Conservation (phyloP, 2,797 vertebrate species). For the Coendou prehensilis region DNA sequence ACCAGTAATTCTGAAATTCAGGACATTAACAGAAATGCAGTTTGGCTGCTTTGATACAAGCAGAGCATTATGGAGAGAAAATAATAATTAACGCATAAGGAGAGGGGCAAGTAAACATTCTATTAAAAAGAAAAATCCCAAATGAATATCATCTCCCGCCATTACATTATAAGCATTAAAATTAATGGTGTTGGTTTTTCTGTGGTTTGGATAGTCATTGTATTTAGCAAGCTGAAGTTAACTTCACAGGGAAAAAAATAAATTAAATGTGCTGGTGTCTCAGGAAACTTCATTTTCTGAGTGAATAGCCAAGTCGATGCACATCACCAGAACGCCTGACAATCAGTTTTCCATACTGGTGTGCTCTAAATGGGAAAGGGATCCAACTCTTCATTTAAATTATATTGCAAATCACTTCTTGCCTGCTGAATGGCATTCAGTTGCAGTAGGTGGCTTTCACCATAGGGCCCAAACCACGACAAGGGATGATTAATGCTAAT, state of each 20-base stretch:
- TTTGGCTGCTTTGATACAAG: slow-evolving; percentile 69
- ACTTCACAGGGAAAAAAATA: slow-evolving; percentile 82
- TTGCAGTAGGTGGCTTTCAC: slow-evolving; percentile 80
- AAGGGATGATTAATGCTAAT: slow-evolving; percentile 85
- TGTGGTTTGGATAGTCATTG: slow-evolving; percentile 73
- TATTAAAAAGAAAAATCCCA: slow-evolving; percentile 71
- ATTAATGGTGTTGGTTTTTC: slow-evolving; percentile 80
- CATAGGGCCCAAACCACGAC: slow-evolving; percentile 69
- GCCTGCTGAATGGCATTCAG: slow-evolving; percentile 82
- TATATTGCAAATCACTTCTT: slow-evolving; percentile 87
- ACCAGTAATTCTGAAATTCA: slow-evolving; percentile 52
- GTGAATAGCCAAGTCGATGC: slow-evolving; percentile 83
- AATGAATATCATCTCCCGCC: slow-evolving; percentile 79
- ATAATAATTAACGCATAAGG: slow-evolving; percentile 81
- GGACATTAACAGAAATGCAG: slow-evolving; percentile 66
- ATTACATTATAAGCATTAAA: slow-evolving; percentile 77
- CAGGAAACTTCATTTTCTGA: slow-evolving; percentile 82
- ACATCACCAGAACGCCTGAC: slow-evolving; percentile 81
- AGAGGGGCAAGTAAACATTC: slow-evolving; percentile 79
- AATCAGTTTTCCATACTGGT: slow-evolving; percentile 81
- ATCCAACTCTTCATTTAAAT: slow-evolving; percentile 85
- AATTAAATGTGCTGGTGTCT: slow-evolving; percentile 82
- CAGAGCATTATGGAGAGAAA: slow-evolving; percentile 66
- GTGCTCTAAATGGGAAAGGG: slow-evolving; percentile 86
- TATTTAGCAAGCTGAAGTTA: slow-evolving; percentile 83